A percentile compares a stretch with the other conserved stretches of the same genome.
phyloP scores from a whole-genome alignment of 2,797 vertebrate genomes.

The Eidolon dupreanum region DNA sequence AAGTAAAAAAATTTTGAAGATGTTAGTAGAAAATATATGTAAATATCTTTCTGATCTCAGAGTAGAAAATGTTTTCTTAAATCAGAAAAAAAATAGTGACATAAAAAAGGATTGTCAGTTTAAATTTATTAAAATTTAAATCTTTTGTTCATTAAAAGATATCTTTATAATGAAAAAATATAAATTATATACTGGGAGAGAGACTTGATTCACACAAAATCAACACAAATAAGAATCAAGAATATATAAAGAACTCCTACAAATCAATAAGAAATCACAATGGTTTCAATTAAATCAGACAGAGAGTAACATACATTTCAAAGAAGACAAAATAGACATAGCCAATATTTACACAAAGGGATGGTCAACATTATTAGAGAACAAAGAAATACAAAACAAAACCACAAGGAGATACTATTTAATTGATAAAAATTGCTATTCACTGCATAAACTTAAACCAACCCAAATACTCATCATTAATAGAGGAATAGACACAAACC shows the following conservation, averaged over 20 bases:
- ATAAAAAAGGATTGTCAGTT: not conserved
- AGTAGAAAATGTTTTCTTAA: not conserved
- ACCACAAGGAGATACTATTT: not conserved
- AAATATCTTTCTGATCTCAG: not conserved
- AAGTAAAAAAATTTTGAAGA: not conserved
- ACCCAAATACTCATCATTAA: not conserved
- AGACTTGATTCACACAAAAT: not conserved
- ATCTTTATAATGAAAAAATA: conserved; percentile 10
- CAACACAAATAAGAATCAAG: not conserved
- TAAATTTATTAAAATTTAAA: conserved; percentile 27
- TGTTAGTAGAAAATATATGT: not conserved
- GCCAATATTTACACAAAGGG: not conserved
- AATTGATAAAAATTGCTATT: not conserved
- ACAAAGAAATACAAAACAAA: not conserved
- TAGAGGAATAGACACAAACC: not conserved
- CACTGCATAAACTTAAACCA: not conserved
- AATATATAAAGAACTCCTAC: not conserved
- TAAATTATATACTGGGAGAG: not conserved
- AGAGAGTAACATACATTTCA: not conserved
- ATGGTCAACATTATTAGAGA: not conserved
- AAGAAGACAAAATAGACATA: not conserved
- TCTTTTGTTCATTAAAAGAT: not conserved
- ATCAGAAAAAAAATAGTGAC: not conserved
- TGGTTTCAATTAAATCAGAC: not conserved
- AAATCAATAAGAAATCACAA: conserved; percentile 33